Conservation (phyloP, 2,888 invertebrate species). For the Lepidochrysops patricia region DNA sequence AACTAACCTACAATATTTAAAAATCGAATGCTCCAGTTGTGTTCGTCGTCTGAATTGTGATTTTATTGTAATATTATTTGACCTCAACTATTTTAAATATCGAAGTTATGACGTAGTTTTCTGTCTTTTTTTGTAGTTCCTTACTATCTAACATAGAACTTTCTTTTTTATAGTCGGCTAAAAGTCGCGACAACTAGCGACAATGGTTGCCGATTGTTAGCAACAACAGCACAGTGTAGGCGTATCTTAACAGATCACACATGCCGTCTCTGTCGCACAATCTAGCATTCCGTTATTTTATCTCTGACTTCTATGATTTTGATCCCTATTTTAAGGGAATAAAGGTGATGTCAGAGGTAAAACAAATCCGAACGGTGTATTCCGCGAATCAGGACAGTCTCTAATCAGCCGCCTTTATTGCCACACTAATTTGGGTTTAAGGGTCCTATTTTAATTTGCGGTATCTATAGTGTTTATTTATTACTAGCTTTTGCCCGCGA, state of each 20-base stretch:
- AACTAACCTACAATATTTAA: too few relatives aligned
- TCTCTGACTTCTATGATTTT: too few relatives aligned
- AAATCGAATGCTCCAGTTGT: not conserved
- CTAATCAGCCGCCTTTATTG: conserved; percentile 17
- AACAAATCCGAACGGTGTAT: too few relatives aligned
- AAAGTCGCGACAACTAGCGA: conserved; percentile 5
- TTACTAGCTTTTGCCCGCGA: too few relatives aligned
- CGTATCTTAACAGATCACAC: conserved; percentile 44
- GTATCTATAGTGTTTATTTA: too few relatives aligned
- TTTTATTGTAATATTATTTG: conserved; percentile 2
- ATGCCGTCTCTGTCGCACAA: conserved; percentile 27
- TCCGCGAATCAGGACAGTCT: conserved; percentile 24
- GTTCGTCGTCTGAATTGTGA: not conserved
- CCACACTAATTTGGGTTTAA: not conserved
- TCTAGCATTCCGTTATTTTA: conserved; percentile 31
- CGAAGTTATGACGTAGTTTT: not conserved
- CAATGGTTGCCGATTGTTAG: conserved; percentile 32
- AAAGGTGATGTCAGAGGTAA: too few relatives aligned
- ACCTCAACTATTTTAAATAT: conserved; percentile 2
- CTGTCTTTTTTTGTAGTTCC: too few relatives aligned
- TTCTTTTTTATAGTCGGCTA: too few relatives aligned
- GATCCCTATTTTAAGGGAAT: too few relatives aligned
- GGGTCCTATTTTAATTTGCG: too few relatives aligned
- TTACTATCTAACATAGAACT: too few relatives aligned
- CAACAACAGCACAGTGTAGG: conserved; percentile 40